Evolutionary conservation across 2,888 invertebrate species (phyloP).

Genomic region (Alsophila aescularia): DNA sequence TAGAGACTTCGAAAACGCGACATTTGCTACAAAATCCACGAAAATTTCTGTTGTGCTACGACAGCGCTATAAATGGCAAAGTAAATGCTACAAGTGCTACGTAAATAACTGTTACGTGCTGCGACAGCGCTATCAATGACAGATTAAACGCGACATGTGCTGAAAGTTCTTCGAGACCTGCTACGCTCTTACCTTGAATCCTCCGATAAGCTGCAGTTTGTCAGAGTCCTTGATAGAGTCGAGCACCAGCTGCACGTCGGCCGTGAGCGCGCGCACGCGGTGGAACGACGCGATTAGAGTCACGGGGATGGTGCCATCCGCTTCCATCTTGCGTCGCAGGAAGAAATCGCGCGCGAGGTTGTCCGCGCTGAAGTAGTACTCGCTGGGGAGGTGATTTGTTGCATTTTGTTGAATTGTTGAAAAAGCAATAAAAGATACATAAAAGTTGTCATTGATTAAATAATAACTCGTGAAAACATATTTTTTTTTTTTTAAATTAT

Average conservation of each 20-base stretch:
- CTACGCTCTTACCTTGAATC: constrained; percentile 86
- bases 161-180: neutral
- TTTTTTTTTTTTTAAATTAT: neutral
- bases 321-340: constrained; percentile 97
- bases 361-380: constrained; percentile 99
- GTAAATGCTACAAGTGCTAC: too few species aligned
- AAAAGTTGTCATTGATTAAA: too few species aligned
- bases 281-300: constrained; percentile 98
- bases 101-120: too few species aligned
- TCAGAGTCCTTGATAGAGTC: constrained; percentile 94
- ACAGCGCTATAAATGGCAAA: too few species aligned
- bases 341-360: constrained; percentile 98
- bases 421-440: too few species aligned
- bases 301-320: constrained; percentile 96
- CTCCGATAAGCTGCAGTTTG: constrained; percentile 90
- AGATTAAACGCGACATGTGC: too few species aligned
- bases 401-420: neutral
- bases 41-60: too few species aligned
- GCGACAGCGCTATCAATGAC: too few species aligned
- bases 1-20: too few species aligned
- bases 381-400: constrained; percentile 84
- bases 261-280: constrained; percentile 94
- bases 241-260: constrained; percentile 92
- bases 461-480: too few species aligned
- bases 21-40: too few species aligned